phyloP scores from a whole-genome alignment of 2,113 vertebrate genomes.

The Coreoperca whiteheadi region DNA sequence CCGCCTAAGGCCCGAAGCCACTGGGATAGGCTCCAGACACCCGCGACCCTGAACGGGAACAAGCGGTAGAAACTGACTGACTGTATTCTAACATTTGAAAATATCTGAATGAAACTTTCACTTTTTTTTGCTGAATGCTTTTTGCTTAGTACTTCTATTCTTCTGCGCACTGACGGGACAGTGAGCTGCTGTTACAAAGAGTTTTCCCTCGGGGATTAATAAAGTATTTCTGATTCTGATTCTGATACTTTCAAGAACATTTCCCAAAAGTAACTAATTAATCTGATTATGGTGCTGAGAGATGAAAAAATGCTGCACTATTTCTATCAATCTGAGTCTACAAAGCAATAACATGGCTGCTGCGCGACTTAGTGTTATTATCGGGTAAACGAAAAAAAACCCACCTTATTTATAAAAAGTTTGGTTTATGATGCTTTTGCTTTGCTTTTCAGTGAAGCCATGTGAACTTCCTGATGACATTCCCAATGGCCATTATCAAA shows the following conservation, averaged over 20 bases:
- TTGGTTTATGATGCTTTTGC: neutral
- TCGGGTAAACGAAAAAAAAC: neutral
- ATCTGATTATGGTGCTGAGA: neutral
- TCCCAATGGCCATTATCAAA: slow-evolving; percentile 52
- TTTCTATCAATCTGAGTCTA: neutral
- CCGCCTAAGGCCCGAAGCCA: too few species aligned
- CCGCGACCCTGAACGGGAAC: too few species aligned
- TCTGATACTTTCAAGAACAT: too few species aligned
- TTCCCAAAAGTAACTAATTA: neutral
- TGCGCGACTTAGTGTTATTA: neutral
- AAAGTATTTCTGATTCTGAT: too few species aligned
- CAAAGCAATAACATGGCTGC: neutral
- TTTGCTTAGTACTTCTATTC: too few species aligned
- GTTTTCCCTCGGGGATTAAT: too few species aligned
- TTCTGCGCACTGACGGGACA: too few species aligned
- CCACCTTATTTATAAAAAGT: too few species aligned
- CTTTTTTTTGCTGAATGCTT: too few species aligned
- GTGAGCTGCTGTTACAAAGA: too few species aligned
- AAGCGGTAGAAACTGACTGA: too few species aligned
- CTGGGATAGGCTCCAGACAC: too few species aligned
- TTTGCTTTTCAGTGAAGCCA: slow-evolving; percentile 59
- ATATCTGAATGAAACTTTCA: neutral
- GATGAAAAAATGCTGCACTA: neutral
- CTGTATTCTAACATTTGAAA: neutral
- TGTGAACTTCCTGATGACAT: slow-evolving; percentile 55